Conservation (phyloP, 1,140 invertebrate genomes). For the Saccostrea echinata region DNA sequence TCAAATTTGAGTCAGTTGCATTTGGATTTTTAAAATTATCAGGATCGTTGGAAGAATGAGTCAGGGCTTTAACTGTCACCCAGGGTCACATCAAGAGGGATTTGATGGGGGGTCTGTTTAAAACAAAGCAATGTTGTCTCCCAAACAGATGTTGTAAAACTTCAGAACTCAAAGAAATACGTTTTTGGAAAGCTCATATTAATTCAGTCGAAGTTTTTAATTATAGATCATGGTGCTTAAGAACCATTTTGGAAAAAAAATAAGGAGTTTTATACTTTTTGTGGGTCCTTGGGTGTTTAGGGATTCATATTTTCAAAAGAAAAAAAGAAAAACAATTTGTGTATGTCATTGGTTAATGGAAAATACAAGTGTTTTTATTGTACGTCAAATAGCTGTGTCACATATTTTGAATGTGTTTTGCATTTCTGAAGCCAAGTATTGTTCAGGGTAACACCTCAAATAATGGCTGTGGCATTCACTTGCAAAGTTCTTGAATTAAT, state of each 20-base stretch:
- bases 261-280: neutral
- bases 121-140: neutral
- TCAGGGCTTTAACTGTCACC: neutral
- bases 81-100: neutral
- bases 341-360: neutral
- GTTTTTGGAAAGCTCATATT: neutral
- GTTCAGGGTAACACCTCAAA: neutral
- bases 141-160: neutral
- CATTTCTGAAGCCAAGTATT: neutral
- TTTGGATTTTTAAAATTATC: neutral
- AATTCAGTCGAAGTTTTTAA: neutral
- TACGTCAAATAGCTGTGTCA: neutral
- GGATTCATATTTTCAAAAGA: neutral
- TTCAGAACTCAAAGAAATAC: neutral
- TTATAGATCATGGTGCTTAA: neutral
- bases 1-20: neutral
- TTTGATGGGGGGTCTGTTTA: neutral
- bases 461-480: neutral
- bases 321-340: neutral
- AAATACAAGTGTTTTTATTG: constrained; percentile 1
- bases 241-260: neutral
- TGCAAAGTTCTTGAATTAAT: neutral
- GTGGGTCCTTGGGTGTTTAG: neutral
- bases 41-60: neutral
- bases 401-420: neutral